Evolutionary conservation across 2,113 vertebrate species (phyloP), one percentile per base, ranked within the genome.

Genomic region (Acanthisitta chloris): DNA sequence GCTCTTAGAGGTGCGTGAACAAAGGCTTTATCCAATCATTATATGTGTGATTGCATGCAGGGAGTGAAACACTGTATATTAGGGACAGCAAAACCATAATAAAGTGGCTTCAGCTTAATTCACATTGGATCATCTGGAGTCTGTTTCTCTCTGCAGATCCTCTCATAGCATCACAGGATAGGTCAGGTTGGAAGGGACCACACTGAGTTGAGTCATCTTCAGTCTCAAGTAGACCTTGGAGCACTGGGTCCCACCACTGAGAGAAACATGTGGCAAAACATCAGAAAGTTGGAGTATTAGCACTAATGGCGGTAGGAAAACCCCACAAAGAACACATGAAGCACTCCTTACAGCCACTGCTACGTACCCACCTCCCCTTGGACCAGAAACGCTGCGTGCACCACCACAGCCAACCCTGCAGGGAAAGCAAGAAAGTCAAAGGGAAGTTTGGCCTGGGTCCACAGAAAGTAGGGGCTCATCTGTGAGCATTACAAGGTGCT

Each of bases 401-500:
- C 18, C 73, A n/a, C 72, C 5, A 0, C 24, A 1, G 71, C 66
- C 42, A 12, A 10, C 5, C 43, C 84, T 25, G 8, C 1, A 0
- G 33, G 34, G 79, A 80, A 61, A 89, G 82, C 23, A 57, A 45
- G 36, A 42, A 4, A 80, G 67, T 54, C 43, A 28, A 88, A 82
- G 46, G 14, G 74, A 73, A 94, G 92, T 46, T 34, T 94, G 94
- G 92, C 90, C 82, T 81, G 0, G 0, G 29, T 77, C 71, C 67
- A 76, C 76, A 2, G 17, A 58, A 90, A 73, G 90, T 74, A 80
- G 79, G 74, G 86, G 90, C 86, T 95, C 85, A 42, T 93, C 85
- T 54, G 7, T 77, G 62, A 93, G 79, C 23, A 54, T 34, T 88
- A 72, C 90, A 90, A 96, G 90, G 95, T 93, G 95, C n/a, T 95